Percentiles rank a stretch among this genome's conserved stretches.
phyloP scores from a whole-genome alignment of 2,888 invertebrate species.

The Pterostichus niger region DNA sequence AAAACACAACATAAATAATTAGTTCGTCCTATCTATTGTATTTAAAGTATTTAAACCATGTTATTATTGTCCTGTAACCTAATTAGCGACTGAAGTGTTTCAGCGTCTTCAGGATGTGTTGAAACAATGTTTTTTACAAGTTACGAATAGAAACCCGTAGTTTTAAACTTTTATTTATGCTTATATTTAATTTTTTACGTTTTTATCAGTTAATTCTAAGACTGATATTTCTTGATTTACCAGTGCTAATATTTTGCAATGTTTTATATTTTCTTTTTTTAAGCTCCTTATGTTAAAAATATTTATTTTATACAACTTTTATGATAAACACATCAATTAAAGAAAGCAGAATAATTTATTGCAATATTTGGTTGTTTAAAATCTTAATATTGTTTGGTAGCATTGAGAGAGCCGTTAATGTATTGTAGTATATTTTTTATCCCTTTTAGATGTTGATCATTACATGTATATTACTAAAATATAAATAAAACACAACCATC shows the following conservation, averaged over 20 bases:
- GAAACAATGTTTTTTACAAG: conserved; percentile 25
- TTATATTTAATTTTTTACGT: conserved; percentile 32
- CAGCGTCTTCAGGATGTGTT: conserved; percentile 2
- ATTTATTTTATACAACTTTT: conserved; percentile 19
- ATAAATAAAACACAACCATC: conserved; percentile 51
- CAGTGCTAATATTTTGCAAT: conserved; percentile 54
- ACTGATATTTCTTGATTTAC: conserved; percentile 48
- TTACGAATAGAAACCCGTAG: background rate
- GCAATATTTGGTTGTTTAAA: conserved; percentile 39
- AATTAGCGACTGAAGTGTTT: conserved; percentile 14
- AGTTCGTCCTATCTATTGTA: conserved; percentile 26
- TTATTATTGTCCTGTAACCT: conserved; percentile 37
- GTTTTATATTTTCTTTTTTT: conserved; percentile 38
- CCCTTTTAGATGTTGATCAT: conserved; percentile 55
- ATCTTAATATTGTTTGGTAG: conserved; percentile 16
- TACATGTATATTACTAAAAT: conserved; percentile 42
- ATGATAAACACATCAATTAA: too few relatives aligned
- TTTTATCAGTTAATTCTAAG: conserved; percentile 47
- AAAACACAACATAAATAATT: conserved; percentile 45
- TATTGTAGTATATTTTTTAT: conserved; percentile 60
- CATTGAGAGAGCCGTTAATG: background rate
- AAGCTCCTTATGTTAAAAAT: background rate
- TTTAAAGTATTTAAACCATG: conserved; percentile 37
- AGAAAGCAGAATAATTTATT: conserved; percentile 36
- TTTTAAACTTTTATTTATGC: conserved; percentile 51